These are phyloP conservation scores for Linnaemya vulpina DNA, from an alignment of 2,888 invertebrate genomes.

Conservation along the genomic window DNA sequence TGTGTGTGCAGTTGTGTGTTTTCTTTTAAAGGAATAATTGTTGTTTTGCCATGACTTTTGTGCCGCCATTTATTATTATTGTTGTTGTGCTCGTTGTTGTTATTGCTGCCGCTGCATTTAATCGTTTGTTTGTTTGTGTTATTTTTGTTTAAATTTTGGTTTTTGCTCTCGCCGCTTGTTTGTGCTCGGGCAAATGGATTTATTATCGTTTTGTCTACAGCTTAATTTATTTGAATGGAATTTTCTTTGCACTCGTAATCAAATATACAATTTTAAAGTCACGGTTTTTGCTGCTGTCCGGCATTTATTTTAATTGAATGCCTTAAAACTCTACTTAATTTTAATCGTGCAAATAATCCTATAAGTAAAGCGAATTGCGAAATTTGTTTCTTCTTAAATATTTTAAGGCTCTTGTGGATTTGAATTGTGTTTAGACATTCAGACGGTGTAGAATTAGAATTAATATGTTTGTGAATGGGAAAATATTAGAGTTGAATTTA, in stretches of 20 bases:
- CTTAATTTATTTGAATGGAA: slow-evolving; percentile 34
- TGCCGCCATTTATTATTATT: slow-evolving; percentile 30
- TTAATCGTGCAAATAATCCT: slow-evolving; percentile 52
- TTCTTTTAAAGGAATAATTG: slow-evolving; percentile 42
- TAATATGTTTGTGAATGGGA: too few relatives aligned
- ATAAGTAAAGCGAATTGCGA: slow-evolving; percentile 30
- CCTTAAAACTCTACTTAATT: slow-evolving; percentile 56
- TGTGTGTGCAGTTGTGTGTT: background rate
- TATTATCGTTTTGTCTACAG: slow-evolving; percentile 60
- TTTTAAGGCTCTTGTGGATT: background rate
- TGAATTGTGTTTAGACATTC: background rate
- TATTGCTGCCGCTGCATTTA: slow-evolving; percentile 2
- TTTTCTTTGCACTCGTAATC: slow-evolving; percentile 55
- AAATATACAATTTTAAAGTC: slow-evolving; percentile 52
- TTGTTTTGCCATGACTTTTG: slow-evolving; percentile 43
- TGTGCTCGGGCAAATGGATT: slow-evolving; percentile 41
- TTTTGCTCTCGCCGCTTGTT: slow-evolving; percentile 12
- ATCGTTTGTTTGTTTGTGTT: slow-evolving; percentile 2
- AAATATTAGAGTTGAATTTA: too few relatives aligned
- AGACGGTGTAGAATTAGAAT: too few relatives aligned
- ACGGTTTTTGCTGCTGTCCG: slow-evolving; percentile 30
- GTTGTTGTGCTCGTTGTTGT: slow-evolving; percentile 37
- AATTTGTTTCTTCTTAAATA: background rate
- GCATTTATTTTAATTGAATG: slow-evolving; percentile 58
- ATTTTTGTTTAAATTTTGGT: slow-evolving; percentile 11